Evolutionary conservation across 2,113 vertebrate species (phyloP), one percentile per base, ranked within the genome.

Genomic region (Polypterus senegalus): DNA sequence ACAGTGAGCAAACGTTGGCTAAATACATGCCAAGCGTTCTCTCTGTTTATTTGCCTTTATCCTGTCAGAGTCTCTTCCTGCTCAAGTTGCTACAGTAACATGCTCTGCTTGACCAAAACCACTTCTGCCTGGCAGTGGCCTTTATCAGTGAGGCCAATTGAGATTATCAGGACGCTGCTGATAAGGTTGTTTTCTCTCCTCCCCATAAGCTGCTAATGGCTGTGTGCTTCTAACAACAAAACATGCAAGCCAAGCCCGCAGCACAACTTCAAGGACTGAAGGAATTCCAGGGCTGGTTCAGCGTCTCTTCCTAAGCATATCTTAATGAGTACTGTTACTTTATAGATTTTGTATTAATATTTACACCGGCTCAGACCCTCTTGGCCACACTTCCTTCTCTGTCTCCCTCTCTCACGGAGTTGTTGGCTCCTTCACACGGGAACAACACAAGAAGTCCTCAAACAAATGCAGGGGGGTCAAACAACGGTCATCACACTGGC

Each of bases 391-490:
- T 68, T 73, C 75, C 70, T 73, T 80, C 78, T 79, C 76, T 73
- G 55, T 56, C 60, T 55, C 56, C 69, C 74, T 65, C 46, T 64
- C 79, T 79, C 76, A 70, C 71, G 76, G 79, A 73, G 79, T 83
- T 84, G 87, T 73, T 81, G 86, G 79, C 83, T 80, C 89, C 93
- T 86, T 90, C 89, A 88, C 91, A 74, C 92, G 92, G 88, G 91
- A 93, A 93, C 91, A 92, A 85, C 83, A 90, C 88, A 89, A 91
- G 27, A 27, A 92, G 92, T 94, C 93, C 97, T 95, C 96, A 95
- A 97, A 97, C 93, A 97, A 97, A 94, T 95, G 79, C 83, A 91
- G 92, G 93, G 84, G 86, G 96, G 92, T 96, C 86, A 81, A 72
- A 66, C 70, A 76, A 82, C 89, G 94, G 94, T 95, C 92, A 97